A percentile compares a stretch with the other conserved stretches of the same genome.
Conservation (phyloP, 1,140 invertebrate genomes). For the Andricus grossulariae region DNA sequence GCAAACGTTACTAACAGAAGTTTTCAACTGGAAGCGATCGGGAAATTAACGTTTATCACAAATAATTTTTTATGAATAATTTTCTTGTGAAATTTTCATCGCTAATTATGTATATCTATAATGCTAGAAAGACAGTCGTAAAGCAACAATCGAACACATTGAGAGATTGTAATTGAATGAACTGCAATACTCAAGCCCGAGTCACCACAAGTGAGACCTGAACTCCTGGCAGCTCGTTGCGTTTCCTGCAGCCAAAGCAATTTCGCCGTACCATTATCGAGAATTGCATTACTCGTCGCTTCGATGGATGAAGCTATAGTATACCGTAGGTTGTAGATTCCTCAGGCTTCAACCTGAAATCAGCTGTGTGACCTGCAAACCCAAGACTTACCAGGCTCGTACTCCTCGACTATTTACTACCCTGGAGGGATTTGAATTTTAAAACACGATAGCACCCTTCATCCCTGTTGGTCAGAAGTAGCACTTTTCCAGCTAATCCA, state of each 20-base stretch:
- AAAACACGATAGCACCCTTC: constrained; percentile 5
- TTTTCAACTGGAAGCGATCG: too few relatives aligned
- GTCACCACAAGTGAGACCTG: constrained; percentile 11
- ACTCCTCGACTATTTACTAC: constrained; percentile 1
- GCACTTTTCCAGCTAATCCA: constrained; percentile 3
- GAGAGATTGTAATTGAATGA: constrained; percentile 1
- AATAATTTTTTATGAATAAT: too few relatives aligned
- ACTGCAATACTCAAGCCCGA: not conserved
- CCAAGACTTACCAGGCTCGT: not conserved
- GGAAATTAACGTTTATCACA: too few relatives aligned
- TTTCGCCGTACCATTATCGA: constrained; percentile 6
- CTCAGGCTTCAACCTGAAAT: constrained; percentile 1
- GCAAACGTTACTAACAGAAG: too few relatives aligned
- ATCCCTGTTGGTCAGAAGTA: not conserved
- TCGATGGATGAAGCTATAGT: not conserved
- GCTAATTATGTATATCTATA: too few relatives aligned
- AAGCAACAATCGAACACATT: not conserved
- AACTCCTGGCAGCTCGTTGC: not conserved
- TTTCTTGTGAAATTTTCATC: too few relatives aligned
- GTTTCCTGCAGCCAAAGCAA: constrained; percentile 12
- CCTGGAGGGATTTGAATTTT: not conserved
- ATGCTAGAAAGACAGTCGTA: not conserved
- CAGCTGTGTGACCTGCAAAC: not conserved
- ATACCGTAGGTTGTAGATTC: not conserved
- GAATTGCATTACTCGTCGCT: constrained; percentile 12